Conservation (phyloP, 2,113 vertebrate species). For the Megaceryle maxima region DNA sequence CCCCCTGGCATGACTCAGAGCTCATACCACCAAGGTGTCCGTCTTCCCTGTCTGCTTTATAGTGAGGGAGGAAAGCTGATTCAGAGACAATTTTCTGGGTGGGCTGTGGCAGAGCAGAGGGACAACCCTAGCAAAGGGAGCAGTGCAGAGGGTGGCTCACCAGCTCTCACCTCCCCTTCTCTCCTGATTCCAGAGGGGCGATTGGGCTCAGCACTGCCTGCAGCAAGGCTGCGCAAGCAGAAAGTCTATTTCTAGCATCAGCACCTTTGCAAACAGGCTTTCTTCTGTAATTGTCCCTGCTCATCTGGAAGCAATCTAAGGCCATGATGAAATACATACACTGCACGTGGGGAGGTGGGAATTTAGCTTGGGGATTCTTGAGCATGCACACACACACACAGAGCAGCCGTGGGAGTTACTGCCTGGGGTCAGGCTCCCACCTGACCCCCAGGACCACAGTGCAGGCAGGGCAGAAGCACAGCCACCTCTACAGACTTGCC, state of each 20-base stretch:
- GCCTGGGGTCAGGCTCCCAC: neutral
- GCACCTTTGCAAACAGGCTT: neutral
- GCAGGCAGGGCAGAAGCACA: neutral
- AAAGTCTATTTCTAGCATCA: neutral
- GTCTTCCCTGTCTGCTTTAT: neutral
- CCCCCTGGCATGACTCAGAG: neutral
- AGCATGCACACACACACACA: neutral
- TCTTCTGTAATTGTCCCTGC: neutral
- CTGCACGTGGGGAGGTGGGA: neutral
- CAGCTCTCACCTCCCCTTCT: neutral
- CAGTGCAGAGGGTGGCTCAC: neutral
- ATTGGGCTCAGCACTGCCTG: neutral
- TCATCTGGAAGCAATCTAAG: conserved; percentile 53
- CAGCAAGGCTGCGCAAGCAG: neutral
- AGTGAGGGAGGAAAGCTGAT: neutral
- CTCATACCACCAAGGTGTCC: neutral
- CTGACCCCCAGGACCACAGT: neutral
- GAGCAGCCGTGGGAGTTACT: neutral
- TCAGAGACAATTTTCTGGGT: neutral
- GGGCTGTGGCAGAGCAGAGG: neutral
- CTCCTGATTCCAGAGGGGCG: neutral
- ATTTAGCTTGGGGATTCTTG: neutral
- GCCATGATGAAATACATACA: neutral
- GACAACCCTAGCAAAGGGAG: neutral
- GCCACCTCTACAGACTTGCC: neutral